phyloP scores from a whole-genome alignment of 2,797 vertebrate genomes.

The Pangasius sanitwongsei region DNA sequence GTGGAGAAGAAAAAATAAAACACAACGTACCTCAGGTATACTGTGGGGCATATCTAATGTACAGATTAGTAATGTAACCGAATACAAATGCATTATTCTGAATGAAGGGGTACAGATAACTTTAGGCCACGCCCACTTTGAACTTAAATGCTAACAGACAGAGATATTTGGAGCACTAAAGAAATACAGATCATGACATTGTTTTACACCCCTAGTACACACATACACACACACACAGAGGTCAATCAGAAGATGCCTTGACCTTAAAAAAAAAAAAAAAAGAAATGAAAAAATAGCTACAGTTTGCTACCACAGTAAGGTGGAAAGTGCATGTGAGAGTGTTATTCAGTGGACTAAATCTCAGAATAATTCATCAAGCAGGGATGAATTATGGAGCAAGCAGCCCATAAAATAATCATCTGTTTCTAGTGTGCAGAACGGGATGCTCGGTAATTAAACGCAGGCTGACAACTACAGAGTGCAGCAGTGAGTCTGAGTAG shows the following conservation, averaged over 20 bases:
- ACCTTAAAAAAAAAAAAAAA: not conserved
- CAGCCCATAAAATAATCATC: slow-evolving; percentile 44
- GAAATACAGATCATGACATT: not conserved
- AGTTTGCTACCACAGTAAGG: not conserved
- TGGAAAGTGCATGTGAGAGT: not conserved
- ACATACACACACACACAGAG: not conserved
- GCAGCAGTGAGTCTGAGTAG: not conserved
- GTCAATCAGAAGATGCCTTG: not conserved
- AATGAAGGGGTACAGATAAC: not conserved
- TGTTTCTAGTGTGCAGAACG: slow-evolving; percentile 32
- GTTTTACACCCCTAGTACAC: not conserved
- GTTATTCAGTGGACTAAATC: not conserved
- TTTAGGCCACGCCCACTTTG: too few relatives aligned
- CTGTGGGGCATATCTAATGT: not conserved
- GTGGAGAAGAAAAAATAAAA: not conserved
- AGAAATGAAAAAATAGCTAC: not conserved
- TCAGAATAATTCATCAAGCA: slow-evolving; percentile 38
- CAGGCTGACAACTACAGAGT: slow-evolving; percentile 10
- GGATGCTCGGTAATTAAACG: slow-evolving; percentile 30
- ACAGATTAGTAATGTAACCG: not conserved
- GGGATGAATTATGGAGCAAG: slow-evolving; percentile 45
- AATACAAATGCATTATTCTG: not conserved
- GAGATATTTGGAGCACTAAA: not conserved
- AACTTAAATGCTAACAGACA: not conserved
- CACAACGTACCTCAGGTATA: too few relatives aligned